Percentiles rank a stretch among this genome's conserved stretches.
Evolutionary conservation across 2,888 invertebrate species (phyloP).

Genomic region (Cylloceria caligata): DNA sequence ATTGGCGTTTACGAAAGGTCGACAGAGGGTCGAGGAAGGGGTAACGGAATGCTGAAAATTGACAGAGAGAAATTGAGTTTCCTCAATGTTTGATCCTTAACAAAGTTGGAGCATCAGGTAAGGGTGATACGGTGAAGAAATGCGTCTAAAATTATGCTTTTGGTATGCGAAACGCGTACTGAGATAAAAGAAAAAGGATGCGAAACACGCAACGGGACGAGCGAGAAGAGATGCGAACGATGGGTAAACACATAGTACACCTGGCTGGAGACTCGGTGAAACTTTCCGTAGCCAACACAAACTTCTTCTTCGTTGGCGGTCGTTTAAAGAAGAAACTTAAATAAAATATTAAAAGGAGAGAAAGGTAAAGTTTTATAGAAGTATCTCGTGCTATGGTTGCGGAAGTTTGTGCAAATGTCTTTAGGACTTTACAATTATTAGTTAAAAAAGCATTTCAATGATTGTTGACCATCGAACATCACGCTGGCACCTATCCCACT

Average conservation of each 20-base stretch:
- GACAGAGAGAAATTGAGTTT: constrained; percentile 57
- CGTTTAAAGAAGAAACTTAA: constrained; percentile 39
- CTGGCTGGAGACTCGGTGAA: neutral
- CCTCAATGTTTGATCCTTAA: constrained; percentile 24
- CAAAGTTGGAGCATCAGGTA: constrained; percentile 34
- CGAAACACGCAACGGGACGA: neutral
- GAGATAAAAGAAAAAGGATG: constrained; percentile 8
- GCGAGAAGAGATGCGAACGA: neutral
- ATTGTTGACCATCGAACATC: neutral
- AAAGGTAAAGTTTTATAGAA: neutral
- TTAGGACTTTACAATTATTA: neutral
- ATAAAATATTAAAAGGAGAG: constrained; percentile 31
- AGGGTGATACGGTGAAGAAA: constrained; percentile 41
- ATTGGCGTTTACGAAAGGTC: neutral
- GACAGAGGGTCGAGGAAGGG: neutral
- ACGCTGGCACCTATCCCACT: neutral
- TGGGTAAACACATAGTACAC: neutral
- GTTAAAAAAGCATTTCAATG: neutral
- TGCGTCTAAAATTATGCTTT: constrained; percentile 54
- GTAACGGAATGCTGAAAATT: constrained; percentile 19
- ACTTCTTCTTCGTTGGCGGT: constrained; percentile 34
- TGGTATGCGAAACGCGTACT: constrained; percentile 42
- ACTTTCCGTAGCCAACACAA: constrained; percentile 24
- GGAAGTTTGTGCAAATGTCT: neutral
- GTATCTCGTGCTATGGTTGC: neutral